Evolutionary conservation across 1,140 invertebrate genomes (phyloP), one percentile per base, ranked within the genome.

Genomic region (Aphelenchoides besseyi): DNA sequence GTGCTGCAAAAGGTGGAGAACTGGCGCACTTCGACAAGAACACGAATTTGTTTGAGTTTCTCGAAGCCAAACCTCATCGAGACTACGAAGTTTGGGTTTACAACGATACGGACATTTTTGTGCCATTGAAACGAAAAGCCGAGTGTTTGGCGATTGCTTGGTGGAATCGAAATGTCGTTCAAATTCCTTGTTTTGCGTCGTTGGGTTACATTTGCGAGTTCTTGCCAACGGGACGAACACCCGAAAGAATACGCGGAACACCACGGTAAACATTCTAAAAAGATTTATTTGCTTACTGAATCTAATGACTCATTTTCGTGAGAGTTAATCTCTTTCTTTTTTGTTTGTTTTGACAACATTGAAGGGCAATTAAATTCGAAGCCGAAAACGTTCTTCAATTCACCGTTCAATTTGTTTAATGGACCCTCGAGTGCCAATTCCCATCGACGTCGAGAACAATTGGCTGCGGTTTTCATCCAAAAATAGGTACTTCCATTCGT

Each of bases 71-170:
- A 33, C 55, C 55, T 5, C 18, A 5, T 33, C 32, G 5, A 8
- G 32, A 59, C 18, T 59, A 5, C 55, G 55, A 59, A 33, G 5
- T 59, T 33, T 59, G 55, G 55, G 23, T 59, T 59, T 23, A 59
- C 55, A 59, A 59, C 55, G 23, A 28, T 28, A 59, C 55, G 12
- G 18, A 29, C 5, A 23, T 12, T 12, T 8, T 8, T 8, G 5
- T 59, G 26, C 55, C 55, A 16, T 33, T 59, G 55, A 33, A 8
- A 28, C 55, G 55, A 5, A 5, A 23, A 59, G 18, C 55, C 5
- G 55, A 59, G 55, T 59, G 55, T 59, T 59, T 59, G 18, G 55
- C 55, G 12, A 23, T 59, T 59, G 26, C 55, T 28, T 59, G 26
- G 55, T 59, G 55, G 55, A 59, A 33, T 33, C 5, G 5, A 12